Base-by-base conservation (phyloP, 2,888 invertebrate genomes). In the Sussaba pulchella region DNA sequence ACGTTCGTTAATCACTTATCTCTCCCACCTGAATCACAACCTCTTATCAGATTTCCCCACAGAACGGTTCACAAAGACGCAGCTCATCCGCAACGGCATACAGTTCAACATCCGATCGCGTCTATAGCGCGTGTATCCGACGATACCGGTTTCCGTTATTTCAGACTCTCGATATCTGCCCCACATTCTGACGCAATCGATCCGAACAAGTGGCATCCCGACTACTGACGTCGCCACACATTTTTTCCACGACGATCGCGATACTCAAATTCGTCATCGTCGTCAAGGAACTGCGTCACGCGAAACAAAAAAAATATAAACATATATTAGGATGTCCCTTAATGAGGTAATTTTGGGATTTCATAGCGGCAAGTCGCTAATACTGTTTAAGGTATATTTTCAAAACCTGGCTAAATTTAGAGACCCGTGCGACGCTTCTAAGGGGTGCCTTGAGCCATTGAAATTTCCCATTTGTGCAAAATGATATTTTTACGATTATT, bases 121-220 rank as follows among this genome's bases (percentile, higher is more conserved):
- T 72, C 66, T n/a, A n/a, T 70, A 31, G 39, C 54, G 31, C 67
- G 61, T 71, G 59, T 75, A 54, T 50, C 43, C 59, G 39, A 59
- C n/a, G 74, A 71, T 69, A 59, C 52, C 64, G 66, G 70, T 75
- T 66, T 52, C 57, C 26, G 41, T 31, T 66, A 31, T 71, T 64
- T 45, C 10, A 57, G 69, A 4, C 36, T 36, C 39, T 45, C 52
- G 14, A 66, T 39, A 66, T 50, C 54, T 64, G 70, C 66, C 70
- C 75, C 39, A 67, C 45, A 71, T 75, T 75, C 61, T 45, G 43
- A 71, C 45, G 24, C 59, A 66, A 72, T 80, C 67, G 80, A 80
- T 80, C 47, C 43, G 41, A 26, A 50, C 57, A 21, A 69, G 17
- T 24, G 67, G 43, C 19, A 31, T 66, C 57, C 21, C 24, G 52